Conservation (phyloP, 2,797 vertebrate genomes). For the Tenualosa ilisha region DNA sequence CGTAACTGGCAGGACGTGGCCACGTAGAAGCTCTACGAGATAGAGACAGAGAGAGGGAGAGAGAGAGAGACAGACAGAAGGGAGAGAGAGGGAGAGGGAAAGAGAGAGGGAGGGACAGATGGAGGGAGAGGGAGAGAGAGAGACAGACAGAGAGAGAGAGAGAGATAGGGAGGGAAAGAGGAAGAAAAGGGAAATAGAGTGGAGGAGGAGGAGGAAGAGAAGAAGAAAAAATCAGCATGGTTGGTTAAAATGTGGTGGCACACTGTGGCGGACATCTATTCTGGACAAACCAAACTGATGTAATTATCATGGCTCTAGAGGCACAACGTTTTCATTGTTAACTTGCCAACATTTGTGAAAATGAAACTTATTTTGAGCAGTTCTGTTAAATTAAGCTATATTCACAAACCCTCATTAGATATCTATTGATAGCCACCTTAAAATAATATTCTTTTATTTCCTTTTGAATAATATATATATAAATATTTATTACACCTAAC, state of each 20-base stretch:
- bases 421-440: background rate
- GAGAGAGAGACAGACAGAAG: slow-evolving; percentile 47
- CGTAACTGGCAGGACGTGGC: slow-evolving; percentile 93
- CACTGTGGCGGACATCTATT: slow-evolving; percentile 8
- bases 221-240: slow-evolving; percentile 4
- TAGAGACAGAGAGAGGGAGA: slow-evolving; percentile 60
- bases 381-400: slow-evolving; percentile 7
- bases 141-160: slow-evolving; percentile 52
- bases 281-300: background rate
- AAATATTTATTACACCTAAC: background rate
- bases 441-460: background rate
- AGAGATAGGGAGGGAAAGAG: slow-evolving; percentile 53
- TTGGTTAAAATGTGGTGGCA: background rate
- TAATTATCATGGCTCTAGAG: background rate
- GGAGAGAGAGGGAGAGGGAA: slow-evolving; percentile 22
- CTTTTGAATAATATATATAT: no score
- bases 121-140: slow-evolving; percentile 59
- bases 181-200: background rate
- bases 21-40: slow-evolving; percentile 87
- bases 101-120: slow-evolving; percentile 45
- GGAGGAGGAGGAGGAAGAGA: background rate
- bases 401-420: slow-evolving; percentile 2
- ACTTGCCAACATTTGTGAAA: background rate
- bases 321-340: slow-evolving; percentile 4
- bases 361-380: background rate